Conservation (phyloP, 1,140 invertebrate genomes). For the Orius insidiosus region DNA sequence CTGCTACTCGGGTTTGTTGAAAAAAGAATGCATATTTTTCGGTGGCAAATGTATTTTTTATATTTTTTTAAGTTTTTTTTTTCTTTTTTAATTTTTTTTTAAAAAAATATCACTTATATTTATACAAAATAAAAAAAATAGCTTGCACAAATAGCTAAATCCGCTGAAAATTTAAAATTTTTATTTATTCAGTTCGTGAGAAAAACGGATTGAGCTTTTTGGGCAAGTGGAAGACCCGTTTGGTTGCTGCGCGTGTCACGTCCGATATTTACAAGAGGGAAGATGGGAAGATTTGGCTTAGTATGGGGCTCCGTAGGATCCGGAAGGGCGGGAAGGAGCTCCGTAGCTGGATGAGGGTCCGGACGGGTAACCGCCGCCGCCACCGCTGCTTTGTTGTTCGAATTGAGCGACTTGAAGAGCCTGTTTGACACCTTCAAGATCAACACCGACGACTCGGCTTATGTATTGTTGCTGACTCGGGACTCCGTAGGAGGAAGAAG, state of each 20-base stretch:
- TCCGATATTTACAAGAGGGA: too few relatives aligned
- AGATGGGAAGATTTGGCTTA: constrained; percentile 4
- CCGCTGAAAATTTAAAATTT: too few relatives aligned
- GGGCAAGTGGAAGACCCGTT: too few relatives aligned
- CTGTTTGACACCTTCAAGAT: constrained; percentile 55
- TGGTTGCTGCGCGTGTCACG: too few relatives aligned
- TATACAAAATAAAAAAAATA: constrained; percentile 11
- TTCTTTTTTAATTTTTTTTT: constrained; percentile 11
- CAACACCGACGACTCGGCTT: constrained; percentile 49
- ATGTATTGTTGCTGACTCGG: constrained; percentile 27
- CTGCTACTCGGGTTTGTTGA: too few relatives aligned
- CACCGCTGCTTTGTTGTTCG: constrained; percentile 34
- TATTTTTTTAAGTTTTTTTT: constrained; percentile 1
- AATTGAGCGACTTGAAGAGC: constrained; percentile 59
- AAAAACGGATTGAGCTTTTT: too few relatives aligned
- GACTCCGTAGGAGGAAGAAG: constrained; percentile 34
- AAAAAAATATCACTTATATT: constrained; percentile 13
- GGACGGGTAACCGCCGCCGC: constrained; percentile 25
- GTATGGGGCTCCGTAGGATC: constrained; percentile 39
- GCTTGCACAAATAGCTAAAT: constrained; percentile 7
- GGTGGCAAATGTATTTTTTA: constrained; percentile 14
- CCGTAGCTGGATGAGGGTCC: constrained; percentile 38
- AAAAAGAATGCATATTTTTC: constrained; percentile 1
- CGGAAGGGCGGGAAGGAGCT: constrained; percentile 32
- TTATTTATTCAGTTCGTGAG: too few relatives aligned